Base-by-base conservation (phyloP, 2,888 invertebrate species). In the Limnephilus auricula region DNA sequence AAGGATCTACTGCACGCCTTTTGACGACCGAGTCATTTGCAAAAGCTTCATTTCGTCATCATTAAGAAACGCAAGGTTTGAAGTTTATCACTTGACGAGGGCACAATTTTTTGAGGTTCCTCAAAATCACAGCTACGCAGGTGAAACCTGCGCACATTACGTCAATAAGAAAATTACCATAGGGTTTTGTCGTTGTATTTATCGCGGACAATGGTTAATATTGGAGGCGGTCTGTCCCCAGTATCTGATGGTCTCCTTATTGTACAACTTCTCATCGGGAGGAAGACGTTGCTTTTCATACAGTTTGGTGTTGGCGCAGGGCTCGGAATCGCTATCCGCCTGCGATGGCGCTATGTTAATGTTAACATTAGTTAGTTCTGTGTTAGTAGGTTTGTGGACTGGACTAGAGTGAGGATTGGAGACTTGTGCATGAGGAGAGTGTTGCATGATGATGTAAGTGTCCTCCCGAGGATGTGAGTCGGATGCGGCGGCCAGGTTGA, bases 221-320 rank as follows among this genome's bases (percentile, higher is more conserved):
- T 90, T 91, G 12, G 93, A 50, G 0, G 90, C 92, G 2, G 91
- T 79, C 78, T 92, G 92, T 32, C 92, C 93, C 93, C 93, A 93
- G 40, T 92, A 91, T 15, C 92, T 50, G 50, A 93, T 93, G n/a
- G 93, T 89, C 45, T 93, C 92, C 89, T 92, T 93, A 40, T 92
- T 91, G 82, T 93, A 93, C 15, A 93, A 84, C 90, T 92, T 93
- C n/a, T 93, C 93, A 50, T 92, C 92, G 12, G 90, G 84, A 15
- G 91, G 91, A 78, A 93, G 89, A 25, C 89, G 86, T 88, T 92
- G 92, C 34, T 92, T 92, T 50, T 92, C 90, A 50, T 92, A 92
- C 65, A 92, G 50, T 89, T 92, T 92, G 78, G 82, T 83, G 40
- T 91, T 90, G 80, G 83, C 78, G 31, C 90, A 89, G 15, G 82